Evolutionary conservation across 2,113 vertebrate species (phyloP).

Genomic region (Toxotes chatareus): DNA sequence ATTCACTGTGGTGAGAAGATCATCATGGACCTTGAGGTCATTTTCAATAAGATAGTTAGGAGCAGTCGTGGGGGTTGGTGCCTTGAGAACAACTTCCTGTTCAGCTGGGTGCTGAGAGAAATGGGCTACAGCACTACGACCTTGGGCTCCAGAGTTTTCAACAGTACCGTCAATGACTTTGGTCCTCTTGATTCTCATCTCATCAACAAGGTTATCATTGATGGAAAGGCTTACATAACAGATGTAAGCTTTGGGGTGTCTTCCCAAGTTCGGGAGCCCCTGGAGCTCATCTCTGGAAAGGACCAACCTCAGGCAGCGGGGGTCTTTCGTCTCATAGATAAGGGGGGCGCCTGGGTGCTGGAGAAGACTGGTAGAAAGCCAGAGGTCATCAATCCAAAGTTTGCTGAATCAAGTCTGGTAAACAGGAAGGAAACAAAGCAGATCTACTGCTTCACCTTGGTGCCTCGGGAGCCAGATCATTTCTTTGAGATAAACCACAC

Average conservation of each 20-base stretch:
- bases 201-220: constrained; percentile 83
- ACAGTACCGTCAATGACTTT: constrained; percentile 28
- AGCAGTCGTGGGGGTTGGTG: constrained; percentile 89
- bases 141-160: constrained; percentile 81
- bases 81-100: constrained; percentile 88
- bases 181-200: constrained; percentile 38
- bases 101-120: constrained; percentile 88
- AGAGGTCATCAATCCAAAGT: constrained; percentile 81
- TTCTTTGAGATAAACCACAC: constrained; percentile 74
- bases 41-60: constrained; percentile 87
- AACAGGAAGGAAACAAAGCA: constrained; percentile 74
- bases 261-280: constrained; percentile 86
- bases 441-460: constrained; percentile 86
- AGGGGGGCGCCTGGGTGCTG: constrained; percentile 82
- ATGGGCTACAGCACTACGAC: constrained; percentile 83
- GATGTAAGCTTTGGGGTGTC: constrained; percentile 88
- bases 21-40: constrained; percentile 75
- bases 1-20: constrained; percentile 88
- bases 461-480: constrained; percentile 78
- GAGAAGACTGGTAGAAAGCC: constrained; percentile 86
- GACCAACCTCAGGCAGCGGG: constrained; percentile 85
- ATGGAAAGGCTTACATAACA: constrained; percentile 81
- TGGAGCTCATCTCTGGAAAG: constrained; percentile 86
- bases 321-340: constrained; percentile 83
- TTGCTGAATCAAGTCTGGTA: constrained; percentile 81